Evolutionary conservation across 2,888 invertebrate species (phyloP), one percentile per base, ranked within the genome.

Genomic region (Watsonalla binaria): DNA sequence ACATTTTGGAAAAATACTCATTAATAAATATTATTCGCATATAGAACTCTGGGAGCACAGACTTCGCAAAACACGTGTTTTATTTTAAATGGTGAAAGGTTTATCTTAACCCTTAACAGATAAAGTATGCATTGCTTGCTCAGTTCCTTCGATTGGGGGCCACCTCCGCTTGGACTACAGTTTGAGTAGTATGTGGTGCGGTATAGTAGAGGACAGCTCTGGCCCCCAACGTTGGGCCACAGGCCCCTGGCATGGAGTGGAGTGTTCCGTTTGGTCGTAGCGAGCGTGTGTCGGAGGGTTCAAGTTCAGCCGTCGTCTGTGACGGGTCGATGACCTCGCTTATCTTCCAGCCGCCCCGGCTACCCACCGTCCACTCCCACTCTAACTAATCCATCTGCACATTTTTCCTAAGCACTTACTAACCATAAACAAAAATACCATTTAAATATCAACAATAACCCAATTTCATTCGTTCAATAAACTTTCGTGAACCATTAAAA

Each of bases 281-380:
- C 59, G 68, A 61, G 60, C 60, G 63, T 53, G 67, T 66, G 70
- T 66, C 59, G 60, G 61, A 63, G 68, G 63, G 76, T 76, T 78
- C 76, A 74, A 76, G 79, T 76, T 75, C 76, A 77, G 70, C 50
- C 15, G 48, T 50, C 70, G 68, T 65, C 66, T 66, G 62, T 58
- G 61, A 54, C 60, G 61, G 70, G 78, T 68, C 79, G 60, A 45
- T 65, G 76, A 80, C 79, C 79, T 64, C 62, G 55, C 59, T 55
- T 57, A 49, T 47, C 58, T 54, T 60, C 58, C 54, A 65, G 59
- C 62, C 68, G 63, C 58, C 56, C 57, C 63, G 60, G 5, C 42
- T 42, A 11, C 42, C 42, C 42, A 8, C 11, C 6, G 42, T 11
- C 42, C 42, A 42, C 42, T 11, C 9, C 42, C 42, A 42, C 6